These are phyloP conservation scores for Phylloscopus whistleri DNA, from an alignment of 2,113 vertebrate genomes.

Conservation along the genomic window DNA sequence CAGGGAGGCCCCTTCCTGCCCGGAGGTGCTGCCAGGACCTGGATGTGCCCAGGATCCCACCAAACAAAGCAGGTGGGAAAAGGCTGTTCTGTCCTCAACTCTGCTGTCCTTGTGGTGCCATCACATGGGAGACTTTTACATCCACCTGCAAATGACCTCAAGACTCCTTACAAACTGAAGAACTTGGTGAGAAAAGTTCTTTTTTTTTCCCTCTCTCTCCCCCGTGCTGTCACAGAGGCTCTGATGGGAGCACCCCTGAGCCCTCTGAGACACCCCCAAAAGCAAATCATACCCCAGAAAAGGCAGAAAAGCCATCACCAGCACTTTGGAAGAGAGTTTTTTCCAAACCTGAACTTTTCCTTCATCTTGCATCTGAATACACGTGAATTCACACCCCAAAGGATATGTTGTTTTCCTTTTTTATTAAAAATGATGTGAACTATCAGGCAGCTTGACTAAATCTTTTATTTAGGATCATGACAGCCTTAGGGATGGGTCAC, in stretches of 20 bases:
- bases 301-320: neutral
- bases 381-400: neutral
- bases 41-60: neutral
- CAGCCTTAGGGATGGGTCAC: neutral
- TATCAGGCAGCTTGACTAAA: neutral
- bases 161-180: neutral
- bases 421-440: neutral
- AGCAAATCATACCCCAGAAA: neutral
- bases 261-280: neutral
- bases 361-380: neutral
- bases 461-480: neutral
- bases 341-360: neutral
- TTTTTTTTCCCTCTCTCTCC: too few relatives aligned
- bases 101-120: accelerated
- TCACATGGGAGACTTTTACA: neutral
- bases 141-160: neutral
- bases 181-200: accelerated
- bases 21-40: neutral
- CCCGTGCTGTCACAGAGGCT: accelerated
- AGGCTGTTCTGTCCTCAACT: neutral
- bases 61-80: accelerated
- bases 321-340: neutral
- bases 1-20: neutral
- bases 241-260: neutral
- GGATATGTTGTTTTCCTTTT: neutral